Percentiles rank a stretch among this genome's conserved stretches.
phyloP scores from a whole-genome alignment of 2,888 invertebrate species.

The Dorcus parallelipipedus region DNA sequence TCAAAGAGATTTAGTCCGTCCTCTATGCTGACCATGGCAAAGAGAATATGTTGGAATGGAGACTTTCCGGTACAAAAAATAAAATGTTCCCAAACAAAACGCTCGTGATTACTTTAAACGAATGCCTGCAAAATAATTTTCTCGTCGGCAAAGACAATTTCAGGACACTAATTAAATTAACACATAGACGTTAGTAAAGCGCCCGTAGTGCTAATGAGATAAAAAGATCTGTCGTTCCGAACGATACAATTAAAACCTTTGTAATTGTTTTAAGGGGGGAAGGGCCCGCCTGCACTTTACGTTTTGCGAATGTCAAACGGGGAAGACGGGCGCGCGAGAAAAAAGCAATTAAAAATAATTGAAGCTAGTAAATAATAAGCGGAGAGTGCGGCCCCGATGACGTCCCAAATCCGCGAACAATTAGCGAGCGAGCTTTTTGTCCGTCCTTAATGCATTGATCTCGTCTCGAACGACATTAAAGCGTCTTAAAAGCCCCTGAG shows the following conservation, averaged over 20 bases:
- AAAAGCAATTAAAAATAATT: slow-evolving; percentile 30
- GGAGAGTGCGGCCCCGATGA: slow-evolving; percentile 8
- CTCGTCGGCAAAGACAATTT: no score
- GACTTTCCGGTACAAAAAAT: no score
- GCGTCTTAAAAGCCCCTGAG: background rate
- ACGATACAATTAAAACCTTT: slow-evolving; percentile 15
- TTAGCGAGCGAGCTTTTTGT: slow-evolving; percentile 1
- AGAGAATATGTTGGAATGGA: no score
- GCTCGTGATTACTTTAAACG: no score
- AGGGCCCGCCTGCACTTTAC: background rate
- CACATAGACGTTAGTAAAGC: background rate
- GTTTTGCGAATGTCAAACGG: background rate
- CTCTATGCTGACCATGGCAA: no score
- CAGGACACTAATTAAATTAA: no score
- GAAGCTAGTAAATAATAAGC: slow-evolving; percentile 28
- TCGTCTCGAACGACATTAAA: background rate
- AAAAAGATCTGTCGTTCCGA: background rate
- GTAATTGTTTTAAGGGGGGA: slow-evolving; percentile 11
- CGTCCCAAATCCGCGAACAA: background rate
- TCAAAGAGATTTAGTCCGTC: no score
- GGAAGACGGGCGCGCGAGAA: background rate
- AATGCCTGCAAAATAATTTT: no score
- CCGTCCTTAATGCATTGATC: background rate
- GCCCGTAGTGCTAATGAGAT: background rate
- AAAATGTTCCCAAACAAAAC: no score